Base-by-base conservation (phyloP, 2,113 vertebrate genomes). In the Grammomys dolichurus region DNA sequence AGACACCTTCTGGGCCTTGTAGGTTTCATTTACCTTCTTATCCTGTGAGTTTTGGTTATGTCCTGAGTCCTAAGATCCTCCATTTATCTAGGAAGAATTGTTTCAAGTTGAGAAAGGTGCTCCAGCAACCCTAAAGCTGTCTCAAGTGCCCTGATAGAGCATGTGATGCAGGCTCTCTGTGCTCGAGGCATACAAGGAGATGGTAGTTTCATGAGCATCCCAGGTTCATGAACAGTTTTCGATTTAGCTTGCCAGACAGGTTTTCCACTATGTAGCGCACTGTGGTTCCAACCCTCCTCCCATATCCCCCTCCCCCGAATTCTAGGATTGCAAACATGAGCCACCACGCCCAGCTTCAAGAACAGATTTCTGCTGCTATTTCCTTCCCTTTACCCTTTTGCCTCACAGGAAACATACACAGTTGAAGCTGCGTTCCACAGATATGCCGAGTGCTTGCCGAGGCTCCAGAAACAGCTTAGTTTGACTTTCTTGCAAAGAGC, bases 401-500 rank as follows among this genome's bases (percentile, higher is more conserved):
- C 90, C 77, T 86, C 3, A 13, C 48, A 69, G 93, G 65, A 90
- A 86, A 70, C 65, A 2, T 14, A 54, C 43, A 7, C 40, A 16
- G 93, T 88, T 76, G 58, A 85, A 76, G 54, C 9, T 0, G 46
- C 26, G 2, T 36, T 90, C 65, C 46, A 58, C 10, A 33, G 93
- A 60, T 56, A 0, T 7, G 3, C 84, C 51, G 81, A 90, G 89
- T 86, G 96, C 97, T 90, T 19, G 89, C 58, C 3, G 36, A 36
- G 89, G 67, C 93, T 84, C 95, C 94, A 19, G 95, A 87, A 90
- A 86, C 96, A 86, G 96, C 87, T 6, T 31, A 72, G 86, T 78
- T 73, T 94, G 92, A 58, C 87, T 94, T 97, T 86, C 94, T 88
- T 40, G 93, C 81, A 92, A 96, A 97, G 97, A 93, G 88, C 94